A percentile compares a stretch with the other conserved stretches of the same genome.
These are phyloP conservation scores for Eucidaris tribuloides DNA, from an alignment of 35 echinoderm and acorn worm genomes.

Conservation along the genomic window DNA sequence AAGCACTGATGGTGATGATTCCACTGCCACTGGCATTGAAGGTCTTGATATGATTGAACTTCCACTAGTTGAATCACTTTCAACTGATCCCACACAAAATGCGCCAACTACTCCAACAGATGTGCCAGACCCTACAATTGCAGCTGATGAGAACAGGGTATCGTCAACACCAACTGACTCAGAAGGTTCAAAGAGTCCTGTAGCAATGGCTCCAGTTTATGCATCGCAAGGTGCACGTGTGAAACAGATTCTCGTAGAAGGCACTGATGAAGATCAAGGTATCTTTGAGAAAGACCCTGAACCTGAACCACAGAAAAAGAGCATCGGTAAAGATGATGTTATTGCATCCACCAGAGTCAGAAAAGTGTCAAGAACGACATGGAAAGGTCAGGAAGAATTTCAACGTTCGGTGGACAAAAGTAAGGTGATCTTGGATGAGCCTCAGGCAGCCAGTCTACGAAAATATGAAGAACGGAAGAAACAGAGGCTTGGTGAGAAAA, in stretches of 20 bases:
- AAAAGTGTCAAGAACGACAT: constrained; percentile 8
- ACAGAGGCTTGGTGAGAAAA: neutral
- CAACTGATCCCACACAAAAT: neutral
- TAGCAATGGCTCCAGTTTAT: constrained; percentile 6
- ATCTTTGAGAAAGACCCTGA: constrained; percentile 15
- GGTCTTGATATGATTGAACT: neutral
- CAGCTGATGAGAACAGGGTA: neutral
- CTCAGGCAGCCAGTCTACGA: neutral
- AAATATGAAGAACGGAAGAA: constrained; percentile 11
- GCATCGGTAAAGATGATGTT: constrained; percentile 7
- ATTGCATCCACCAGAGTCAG: neutral
- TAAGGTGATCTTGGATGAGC: neutral
- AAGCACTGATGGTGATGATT: neutral
- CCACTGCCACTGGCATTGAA: neutral
- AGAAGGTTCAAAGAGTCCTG: too few species aligned
- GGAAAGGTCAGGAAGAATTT: constrained; percentile 17
- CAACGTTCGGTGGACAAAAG: neutral
- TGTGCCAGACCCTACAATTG: neutral
- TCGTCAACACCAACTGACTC: neutral
- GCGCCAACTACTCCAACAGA: neutral
- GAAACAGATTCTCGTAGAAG: neutral
- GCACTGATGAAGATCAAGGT: neutral
- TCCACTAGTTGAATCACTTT: constrained; percentile 10
- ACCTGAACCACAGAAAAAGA: neutral
- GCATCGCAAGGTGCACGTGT: neutral